Evolutionary conservation across 2,888 invertebrate species (phyloP).

Genomic region (Cantharis lateralis): DNA sequence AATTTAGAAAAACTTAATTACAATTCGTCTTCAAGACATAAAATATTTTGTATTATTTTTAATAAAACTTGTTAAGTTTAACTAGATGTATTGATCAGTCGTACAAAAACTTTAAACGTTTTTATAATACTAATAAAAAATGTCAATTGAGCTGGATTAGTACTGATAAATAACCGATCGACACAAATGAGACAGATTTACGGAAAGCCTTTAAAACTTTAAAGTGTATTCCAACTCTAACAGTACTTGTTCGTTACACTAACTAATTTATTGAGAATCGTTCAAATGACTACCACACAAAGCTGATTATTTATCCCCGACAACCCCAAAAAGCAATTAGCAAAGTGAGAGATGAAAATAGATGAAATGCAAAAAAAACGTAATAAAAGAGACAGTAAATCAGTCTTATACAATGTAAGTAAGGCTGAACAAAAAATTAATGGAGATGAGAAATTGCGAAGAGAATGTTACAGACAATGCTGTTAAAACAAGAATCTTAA

Average conservation of each 20-base stretch:
- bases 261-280: conserved; percentile 49
- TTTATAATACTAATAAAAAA: neutral
- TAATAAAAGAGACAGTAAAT: conserved; percentile 42
- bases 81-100: neutral
- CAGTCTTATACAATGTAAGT: conserved; percentile 41
- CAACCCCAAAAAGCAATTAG: conserved; percentile 45
- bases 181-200: neutral
- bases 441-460: conserved; percentile 40
- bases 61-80: neutral
- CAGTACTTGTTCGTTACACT: conserved; percentile 35
- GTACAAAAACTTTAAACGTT: neutral
- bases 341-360: conserved; percentile 37
- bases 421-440: conserved; percentile 40
- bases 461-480: conserved; percentile 31
- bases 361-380: conserved; percentile 45
- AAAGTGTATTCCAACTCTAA: neutral
- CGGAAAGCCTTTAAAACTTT: neutral
- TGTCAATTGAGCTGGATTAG: neutral
- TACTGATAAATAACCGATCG: neutral
- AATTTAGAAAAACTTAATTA: neutral
- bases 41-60: neutral
- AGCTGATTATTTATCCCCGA: conserved; percentile 49
- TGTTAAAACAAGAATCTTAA: conserved; percentile 16
- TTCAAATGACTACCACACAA: conserved; percentile 46
- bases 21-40: neutral